These are phyloP conservation scores for Percopsis transmontana DNA, from an alignment of 2,113 vertebrate species.

Conservation along the genomic window DNA sequence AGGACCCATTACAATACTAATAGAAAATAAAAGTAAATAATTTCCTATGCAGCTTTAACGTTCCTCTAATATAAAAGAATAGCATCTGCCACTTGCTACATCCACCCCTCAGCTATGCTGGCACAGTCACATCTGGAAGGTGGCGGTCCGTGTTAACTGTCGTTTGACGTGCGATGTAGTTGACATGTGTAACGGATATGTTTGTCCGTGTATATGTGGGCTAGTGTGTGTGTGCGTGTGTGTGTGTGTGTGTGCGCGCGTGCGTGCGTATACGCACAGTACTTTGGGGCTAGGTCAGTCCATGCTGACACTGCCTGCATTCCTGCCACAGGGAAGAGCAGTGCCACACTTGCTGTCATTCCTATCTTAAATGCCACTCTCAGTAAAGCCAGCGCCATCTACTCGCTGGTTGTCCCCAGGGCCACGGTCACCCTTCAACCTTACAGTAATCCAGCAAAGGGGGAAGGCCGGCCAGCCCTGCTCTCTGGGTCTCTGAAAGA, in stretches of 20 bases:
- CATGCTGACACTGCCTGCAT: slow-evolving; percentile 61
- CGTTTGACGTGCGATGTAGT: slow-evolving; percentile 48
- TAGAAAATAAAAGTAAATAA: background rate
- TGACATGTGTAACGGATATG: slow-evolving; percentile 53
- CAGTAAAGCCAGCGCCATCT: slow-evolving; percentile 53
- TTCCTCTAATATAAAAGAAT: slow-evolving; percentile 8
- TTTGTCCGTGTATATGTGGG: slow-evolving; percentile 9
- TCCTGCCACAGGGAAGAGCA: slow-evolving; percentile 55
- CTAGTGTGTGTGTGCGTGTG: background rate
- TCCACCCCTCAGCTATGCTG: slow-evolving; percentile 33
- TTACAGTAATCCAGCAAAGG: slow-evolving; percentile 57
- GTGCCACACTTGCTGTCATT: slow-evolving; percentile 63
- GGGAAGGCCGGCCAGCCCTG: slow-evolving; percentile 45
- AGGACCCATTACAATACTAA: background rate
- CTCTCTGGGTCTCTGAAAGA: slow-evolving; percentile 23
- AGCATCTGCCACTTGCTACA: slow-evolving; percentile 22
- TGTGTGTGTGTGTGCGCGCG: background rate
- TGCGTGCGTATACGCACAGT: slow-evolving; percentile 18
- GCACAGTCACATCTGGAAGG: slow-evolving; percentile 64
- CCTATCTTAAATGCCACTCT: slow-evolving; percentile 73
- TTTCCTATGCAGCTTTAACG: background rate
- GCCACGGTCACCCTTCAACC: slow-evolving; percentile 70
- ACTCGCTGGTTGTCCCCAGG: slow-evolving; percentile 45
- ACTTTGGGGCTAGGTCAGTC: slow-evolving; percentile 58
- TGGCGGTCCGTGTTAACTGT: slow-evolving; percentile 55